Conservation (phyloP, 1,140 invertebrate species). For the Cepaea nemoralis region DNA sequence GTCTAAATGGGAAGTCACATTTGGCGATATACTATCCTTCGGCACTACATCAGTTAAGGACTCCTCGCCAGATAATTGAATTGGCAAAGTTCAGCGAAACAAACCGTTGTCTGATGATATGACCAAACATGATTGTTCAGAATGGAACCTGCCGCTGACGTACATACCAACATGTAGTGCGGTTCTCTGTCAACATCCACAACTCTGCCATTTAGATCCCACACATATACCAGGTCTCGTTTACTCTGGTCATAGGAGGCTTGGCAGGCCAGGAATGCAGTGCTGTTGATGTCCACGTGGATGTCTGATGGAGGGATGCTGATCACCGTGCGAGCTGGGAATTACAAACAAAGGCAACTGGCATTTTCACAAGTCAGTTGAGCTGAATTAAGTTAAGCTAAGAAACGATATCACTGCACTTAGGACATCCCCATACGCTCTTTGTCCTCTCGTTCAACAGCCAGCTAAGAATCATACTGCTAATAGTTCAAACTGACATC, state of each 20-base stretch:
- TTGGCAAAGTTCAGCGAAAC: not conserved
- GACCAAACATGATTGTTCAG: not conserved
- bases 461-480: too few species aligned
- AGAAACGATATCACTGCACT: too few species aligned
- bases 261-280: constrained; percentile 58
- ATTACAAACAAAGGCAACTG: too few species aligned
- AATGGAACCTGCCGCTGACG: not conserved
- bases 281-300: constrained; percentile 49
- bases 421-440: too few species aligned
- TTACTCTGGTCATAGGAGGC: constrained; percentile 48
- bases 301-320: constrained; percentile 39
- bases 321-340: constrained; percentile 45
- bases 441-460: too few species aligned
- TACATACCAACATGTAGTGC: constrained; percentile 51
- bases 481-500: too few species aligned
- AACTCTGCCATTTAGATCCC: constrained; percentile 53
- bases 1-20: too few species aligned
- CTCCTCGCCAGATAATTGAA: not conserved
- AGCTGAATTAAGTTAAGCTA: too few species aligned
- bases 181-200: constrained; percentile 52
- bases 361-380: too few species aligned
- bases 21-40: too few species aligned
- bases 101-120: not conserved
- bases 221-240: constrained; percentile 55
- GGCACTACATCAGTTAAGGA: too few species aligned